These are phyloP conservation scores for Eulemur rubriventer DNA, from an alignment of 2,797 vertebrate genomes.

Conservation along the genomic window DNA sequence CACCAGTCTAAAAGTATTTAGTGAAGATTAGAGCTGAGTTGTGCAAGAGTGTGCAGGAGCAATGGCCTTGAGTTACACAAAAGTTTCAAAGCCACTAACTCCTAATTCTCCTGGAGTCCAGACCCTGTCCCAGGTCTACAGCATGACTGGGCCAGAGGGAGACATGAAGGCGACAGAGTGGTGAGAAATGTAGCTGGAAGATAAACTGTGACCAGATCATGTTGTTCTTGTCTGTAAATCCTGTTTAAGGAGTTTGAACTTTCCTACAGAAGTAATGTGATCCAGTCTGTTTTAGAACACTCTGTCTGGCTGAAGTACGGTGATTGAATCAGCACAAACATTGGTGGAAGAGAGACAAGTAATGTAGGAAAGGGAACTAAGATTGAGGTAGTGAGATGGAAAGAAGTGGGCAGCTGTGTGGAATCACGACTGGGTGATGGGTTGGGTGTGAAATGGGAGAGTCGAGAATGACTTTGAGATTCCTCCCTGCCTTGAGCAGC, in stretches of 20 bases:
- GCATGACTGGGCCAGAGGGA: neutral
- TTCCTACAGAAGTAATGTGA: neutral
- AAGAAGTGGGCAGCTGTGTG: neutral
- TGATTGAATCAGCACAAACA: neutral
- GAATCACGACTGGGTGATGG: neutral
- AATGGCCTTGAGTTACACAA: neutral
- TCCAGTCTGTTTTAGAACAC: neutral
- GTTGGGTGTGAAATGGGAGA: neutral
- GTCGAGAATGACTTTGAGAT: neutral
- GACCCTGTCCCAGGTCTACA: neutral
- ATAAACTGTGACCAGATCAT: neutral
- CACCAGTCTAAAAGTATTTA: slow-evolving; percentile 65
- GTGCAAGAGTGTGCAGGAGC: neutral
- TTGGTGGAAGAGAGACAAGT: neutral
- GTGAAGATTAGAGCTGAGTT: slow-evolving; percentile 44
- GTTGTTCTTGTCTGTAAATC: neutral
- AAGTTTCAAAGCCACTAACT: neutral
- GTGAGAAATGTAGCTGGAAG: neutral
- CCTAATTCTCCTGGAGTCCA: neutral
- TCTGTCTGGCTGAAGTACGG: neutral
- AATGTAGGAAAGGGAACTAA: neutral
- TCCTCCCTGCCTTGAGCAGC: neutral
- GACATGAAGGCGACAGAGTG: neutral
- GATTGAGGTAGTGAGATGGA: neutral
- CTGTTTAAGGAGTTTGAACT: neutral